These are phyloP conservation scores for Ips typographus DNA, from an alignment of 1,140 invertebrate genomes.

Conservation along the genomic window DNA sequence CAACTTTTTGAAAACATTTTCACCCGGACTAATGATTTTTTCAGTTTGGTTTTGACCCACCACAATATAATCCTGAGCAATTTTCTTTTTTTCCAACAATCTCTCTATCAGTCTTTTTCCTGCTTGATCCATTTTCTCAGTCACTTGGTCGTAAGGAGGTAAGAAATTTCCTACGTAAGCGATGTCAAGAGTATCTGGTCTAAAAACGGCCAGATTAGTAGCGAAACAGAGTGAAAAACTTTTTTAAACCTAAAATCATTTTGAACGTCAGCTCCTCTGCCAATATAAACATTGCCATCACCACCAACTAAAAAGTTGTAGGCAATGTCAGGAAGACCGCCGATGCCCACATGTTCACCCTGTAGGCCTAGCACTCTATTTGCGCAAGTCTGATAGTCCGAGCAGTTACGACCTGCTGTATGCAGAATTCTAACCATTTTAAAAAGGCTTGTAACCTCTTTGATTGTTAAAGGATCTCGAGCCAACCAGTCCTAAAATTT, in stretches of 20 bases:
- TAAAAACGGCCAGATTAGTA: conserved; percentile 48
- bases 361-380: conserved; percentile 55
- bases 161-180: conserved; percentile 55
- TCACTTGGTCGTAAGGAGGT: conserved; percentile 43
- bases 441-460: background rate
- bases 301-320: conserved; percentile 72
- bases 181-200: conserved; percentile 53
- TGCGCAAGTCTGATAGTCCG: conserved; percentile 49
- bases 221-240: background rate
- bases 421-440: conserved; percentile 53
- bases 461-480: background rate
- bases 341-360: conserved; percentile 70
- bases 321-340: conserved; percentile 56
- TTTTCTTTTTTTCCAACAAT: conserved; percentile 45
- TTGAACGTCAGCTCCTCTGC: conserved; percentile 52
- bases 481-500: conserved; percentile 24
- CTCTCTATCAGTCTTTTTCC: conserved; percentile 47
- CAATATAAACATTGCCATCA: conserved; percentile 65
- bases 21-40: conserved; percentile 44
- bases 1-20: conserved; percentile 43
- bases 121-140: conserved; percentile 48
- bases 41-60: conserved; percentile 54
- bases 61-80: conserved; percentile 50
- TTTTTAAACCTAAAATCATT: conserved; percentile 2
- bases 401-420: conserved; percentile 48